Evolutionary conservation across 2,113 vertebrate species (phyloP).

Genomic region (Oreotrochilus melanogaster): DNA sequence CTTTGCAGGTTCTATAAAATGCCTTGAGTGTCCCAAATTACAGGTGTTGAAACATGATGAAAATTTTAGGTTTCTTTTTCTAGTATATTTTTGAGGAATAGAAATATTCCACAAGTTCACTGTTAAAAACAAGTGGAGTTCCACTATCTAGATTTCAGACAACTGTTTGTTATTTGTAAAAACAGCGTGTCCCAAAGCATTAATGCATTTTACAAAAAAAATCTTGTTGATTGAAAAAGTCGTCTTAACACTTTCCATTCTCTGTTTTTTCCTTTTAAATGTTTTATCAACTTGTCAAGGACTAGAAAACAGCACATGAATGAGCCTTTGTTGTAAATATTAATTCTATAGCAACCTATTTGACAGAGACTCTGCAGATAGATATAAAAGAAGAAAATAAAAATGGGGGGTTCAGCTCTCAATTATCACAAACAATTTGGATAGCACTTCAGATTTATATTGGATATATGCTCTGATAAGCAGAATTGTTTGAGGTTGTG

Average conservation of each 20-base stretch:
- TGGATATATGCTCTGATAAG: not conserved
- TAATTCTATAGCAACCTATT: conserved; percentile 3
- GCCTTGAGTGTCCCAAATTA: not conserved
- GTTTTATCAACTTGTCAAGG: not conserved
- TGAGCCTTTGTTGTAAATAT: conserved; percentile 21
- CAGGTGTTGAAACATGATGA: not conserved
- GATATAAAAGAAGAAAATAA: not conserved
- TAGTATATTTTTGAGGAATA: not conserved
- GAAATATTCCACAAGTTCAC: not conserved
- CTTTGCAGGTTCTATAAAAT: not conserved
- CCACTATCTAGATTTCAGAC: not conserved
- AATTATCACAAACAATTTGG: not conserved
- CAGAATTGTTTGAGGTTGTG: not conserved
- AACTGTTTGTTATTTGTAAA: not conserved
- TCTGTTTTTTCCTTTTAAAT: not conserved
- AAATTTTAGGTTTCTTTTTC: not conserved
- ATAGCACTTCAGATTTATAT: not conserved
- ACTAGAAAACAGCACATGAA: conserved; percentile 1
- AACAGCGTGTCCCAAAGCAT: not conserved
- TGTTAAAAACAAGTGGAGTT: not conserved
- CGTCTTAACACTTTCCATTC: not conserved
- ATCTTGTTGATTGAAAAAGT: not conserved
- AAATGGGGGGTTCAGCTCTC: accelerated
- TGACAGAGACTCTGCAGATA: not conserved
- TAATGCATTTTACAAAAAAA: not conserved